These are phyloP conservation scores for Keiferia lycopersicella DNA, from an alignment of 2,888 invertebrate species.

Conservation along the genomic window DNA sequence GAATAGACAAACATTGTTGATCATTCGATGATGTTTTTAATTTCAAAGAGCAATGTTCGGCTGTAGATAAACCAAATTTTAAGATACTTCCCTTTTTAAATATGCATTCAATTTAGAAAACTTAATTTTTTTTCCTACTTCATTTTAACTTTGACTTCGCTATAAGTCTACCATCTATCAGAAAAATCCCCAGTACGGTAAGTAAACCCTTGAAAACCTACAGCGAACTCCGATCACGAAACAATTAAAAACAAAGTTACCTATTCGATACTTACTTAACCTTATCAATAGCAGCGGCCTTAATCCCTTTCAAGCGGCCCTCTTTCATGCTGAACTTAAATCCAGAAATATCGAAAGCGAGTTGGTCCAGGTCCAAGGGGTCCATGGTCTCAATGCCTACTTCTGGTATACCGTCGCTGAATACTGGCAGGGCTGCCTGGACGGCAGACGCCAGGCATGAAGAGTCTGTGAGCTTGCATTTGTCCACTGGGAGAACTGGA, in stretches of 20 bases:
- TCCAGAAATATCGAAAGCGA: slow-evolving; percentile 52
- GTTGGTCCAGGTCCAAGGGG: slow-evolving; percentile 46
- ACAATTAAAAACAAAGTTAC: too few species aligned
- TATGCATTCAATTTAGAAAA: too few species aligned
- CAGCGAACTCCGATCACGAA: too few species aligned
- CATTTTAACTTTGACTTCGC: too few species aligned
- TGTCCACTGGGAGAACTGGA: slow-evolving; percentile 49
- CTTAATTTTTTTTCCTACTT: too few species aligned
- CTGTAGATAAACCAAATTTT: too few species aligned
- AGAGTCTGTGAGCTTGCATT: slow-evolving; percentile 51
- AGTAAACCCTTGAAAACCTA: too few species aligned
- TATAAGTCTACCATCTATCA: too few species aligned
- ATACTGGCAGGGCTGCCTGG: slow-evolving; percentile 45
- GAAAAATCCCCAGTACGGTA: too few species aligned
- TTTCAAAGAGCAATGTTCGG: too few species aligned
- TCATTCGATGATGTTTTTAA: too few species aligned
- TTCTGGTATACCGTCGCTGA: slow-evolving; percentile 49
- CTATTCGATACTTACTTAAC: slow-evolving; percentile 52
- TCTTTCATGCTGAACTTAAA: slow-evolving; percentile 47
- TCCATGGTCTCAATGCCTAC: slow-evolving; percentile 47
- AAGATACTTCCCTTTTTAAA: too few species aligned
- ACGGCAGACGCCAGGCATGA: slow-evolving; percentile 45
- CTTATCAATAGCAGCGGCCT: slow-evolving; percentile 41
- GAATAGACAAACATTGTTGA: slow-evolving; percentile 32
- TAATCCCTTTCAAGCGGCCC: slow-evolving; percentile 48